phyloP scores from a whole-genome alignment of 2,888 invertebrate species.

The Chloromyia formosa region DNA sequence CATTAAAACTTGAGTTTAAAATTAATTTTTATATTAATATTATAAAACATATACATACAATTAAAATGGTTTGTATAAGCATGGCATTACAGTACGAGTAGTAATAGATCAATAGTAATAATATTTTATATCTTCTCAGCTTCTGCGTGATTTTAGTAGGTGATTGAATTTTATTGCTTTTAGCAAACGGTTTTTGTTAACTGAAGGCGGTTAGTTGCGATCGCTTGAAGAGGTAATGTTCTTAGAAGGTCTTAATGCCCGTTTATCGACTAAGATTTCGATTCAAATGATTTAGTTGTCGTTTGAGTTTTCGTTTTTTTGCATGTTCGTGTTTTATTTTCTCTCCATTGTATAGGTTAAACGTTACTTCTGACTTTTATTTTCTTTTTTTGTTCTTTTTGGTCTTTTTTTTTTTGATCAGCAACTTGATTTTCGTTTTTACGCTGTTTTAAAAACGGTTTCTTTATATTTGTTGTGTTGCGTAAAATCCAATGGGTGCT shows the following conservation, averaged over 20 bases:
- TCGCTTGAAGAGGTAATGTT: conserved; percentile 35
- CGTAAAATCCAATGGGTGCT: no score
- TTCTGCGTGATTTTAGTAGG: not conserved
- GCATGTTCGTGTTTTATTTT: not conserved
- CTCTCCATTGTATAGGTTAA: not conserved
- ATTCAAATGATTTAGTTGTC: not conserved
- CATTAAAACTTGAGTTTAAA: not conserved
- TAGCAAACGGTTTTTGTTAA: not conserved
- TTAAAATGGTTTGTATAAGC: conserved; percentile 34
- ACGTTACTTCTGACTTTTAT: not conserved
- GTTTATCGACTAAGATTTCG: conserved; percentile 21
- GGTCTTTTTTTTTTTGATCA: not conserved
- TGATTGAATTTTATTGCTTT: conserved; percentile 6
- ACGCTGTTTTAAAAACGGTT: no score
- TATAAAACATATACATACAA: conserved; percentile 22
- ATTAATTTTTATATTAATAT: conserved; percentile 17
- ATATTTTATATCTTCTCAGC: not conserved
- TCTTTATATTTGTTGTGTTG: no score
- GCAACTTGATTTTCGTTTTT: no score
- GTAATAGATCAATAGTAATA: not conserved
- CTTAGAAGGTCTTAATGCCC: conserved; percentile 44
- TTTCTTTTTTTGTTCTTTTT: not conserved
- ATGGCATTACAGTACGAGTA: conserved; percentile 36
- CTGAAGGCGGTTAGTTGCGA: conserved; percentile 34
- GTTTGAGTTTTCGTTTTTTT: conserved; percentile 1